Conservation (phyloP, 2,113 vertebrate species). For the Dinomys branickii region DNA sequence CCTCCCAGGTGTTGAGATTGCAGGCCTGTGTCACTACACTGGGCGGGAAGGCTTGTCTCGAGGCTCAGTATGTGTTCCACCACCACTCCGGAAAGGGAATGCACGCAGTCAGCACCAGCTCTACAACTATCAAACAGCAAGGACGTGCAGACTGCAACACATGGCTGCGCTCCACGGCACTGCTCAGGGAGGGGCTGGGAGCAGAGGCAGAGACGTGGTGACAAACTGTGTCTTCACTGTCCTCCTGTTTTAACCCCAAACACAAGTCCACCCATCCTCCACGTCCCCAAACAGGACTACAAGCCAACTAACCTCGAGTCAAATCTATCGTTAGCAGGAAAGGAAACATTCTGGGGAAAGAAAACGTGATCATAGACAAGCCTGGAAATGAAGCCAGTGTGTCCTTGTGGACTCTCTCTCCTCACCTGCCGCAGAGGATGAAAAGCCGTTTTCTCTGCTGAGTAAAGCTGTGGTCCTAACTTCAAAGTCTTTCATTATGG, state of each 20-base stretch:
- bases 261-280: not conserved
- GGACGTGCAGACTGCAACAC: not conserved
- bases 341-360: not conserved
- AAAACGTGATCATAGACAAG: constrained; percentile 2
- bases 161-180: not conserved
- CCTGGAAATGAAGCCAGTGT: not conserved
- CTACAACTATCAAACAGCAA: not conserved
- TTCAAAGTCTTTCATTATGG: constrained; percentile 29
- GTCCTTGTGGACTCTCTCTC: not conserved
- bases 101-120: not conserved
- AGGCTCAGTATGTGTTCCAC: not conserved
- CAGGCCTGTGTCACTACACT: not conserved
- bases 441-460: not conserved
- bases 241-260: not conserved
- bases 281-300: not conserved
- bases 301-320: not conserved
- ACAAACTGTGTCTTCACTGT: not conserved
- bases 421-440: constrained; percentile 7
- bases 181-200: not conserved
- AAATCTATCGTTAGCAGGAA: not conserved
- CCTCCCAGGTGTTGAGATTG: not conserved
- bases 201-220: not conserved
- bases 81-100: not conserved
- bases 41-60: not conserved
- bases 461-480: not conserved